Base-by-base conservation (phyloP, 1,140 invertebrate species). In the Belonocnema kinseyi region DNA sequence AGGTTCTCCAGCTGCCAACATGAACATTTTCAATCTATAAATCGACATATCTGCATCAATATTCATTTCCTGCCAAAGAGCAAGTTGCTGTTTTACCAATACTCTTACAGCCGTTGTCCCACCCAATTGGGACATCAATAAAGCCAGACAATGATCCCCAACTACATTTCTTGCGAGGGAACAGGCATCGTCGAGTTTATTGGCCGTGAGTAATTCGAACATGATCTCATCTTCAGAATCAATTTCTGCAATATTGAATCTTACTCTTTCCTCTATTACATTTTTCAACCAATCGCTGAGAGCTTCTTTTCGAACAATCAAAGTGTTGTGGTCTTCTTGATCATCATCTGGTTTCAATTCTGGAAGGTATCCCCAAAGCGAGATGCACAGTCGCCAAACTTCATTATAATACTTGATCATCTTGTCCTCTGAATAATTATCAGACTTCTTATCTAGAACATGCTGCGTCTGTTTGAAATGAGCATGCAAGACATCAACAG, bases 311-410 rank as follows among this genome's bases (percentile, higher is more conserved):
- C 94, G 87, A 7, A 92, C 89, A 86, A 93, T 92, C 3, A 92
- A 88, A 52, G 90, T 84, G 16, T 87, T 82, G 66, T 92, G 89
- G 72, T 83, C 85, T 56, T 61, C 40, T 51, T 87, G 80, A 93
- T 92, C 92, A 16, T 81, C 86, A n/a, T 86, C 82, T 3, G 89
- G 71, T 1, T 93, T 75, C 17, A 89, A 51, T 14, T 89, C 92
- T 0, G 93, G 87, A 74, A 95, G 91, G 50, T 93, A 93, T 4
- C 96, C 97, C 97, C 97, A 98, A 2, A 98, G 92, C 0, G 96
- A 95, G 2, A 95, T 93, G 84, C 96, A 95, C 1, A 98, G 91
- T 53, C 94, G 93, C 95, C 96, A 97, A 16, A 97, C 94, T 46
- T 93, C 93, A 73, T 84, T 92, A 3, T 86, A 89, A 86, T 93